These are phyloP conservation scores for Dromococcyx pavoninus DNA, from an alignment of 2,797 vertebrate genomes.

Conservation along the genomic window DNA sequence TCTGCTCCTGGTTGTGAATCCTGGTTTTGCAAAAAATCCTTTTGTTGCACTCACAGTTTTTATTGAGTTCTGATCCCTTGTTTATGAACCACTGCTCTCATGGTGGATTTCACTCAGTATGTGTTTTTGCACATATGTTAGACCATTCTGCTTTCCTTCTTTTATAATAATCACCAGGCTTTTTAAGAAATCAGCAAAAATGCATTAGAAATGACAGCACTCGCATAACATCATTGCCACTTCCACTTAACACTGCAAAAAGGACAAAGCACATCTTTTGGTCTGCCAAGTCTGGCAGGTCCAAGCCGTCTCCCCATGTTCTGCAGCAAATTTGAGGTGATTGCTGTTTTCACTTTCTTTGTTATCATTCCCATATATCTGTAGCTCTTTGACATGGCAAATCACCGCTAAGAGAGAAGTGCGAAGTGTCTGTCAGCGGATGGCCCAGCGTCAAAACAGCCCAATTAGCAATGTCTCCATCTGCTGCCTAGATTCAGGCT, in stretches of 20 bases:
- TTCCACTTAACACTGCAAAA: background rate
- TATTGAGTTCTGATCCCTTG: background rate
- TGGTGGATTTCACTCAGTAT: background rate
- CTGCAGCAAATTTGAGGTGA: background rate
- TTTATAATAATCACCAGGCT: background rate
- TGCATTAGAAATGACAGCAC: background rate
- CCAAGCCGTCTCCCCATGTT: background rate
- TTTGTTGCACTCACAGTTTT: background rate
- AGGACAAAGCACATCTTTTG: background rate
- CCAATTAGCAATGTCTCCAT: background rate
- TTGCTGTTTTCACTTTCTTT: slow-evolving; percentile 1
- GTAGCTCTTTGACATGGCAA: background rate
- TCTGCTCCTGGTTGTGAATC: background rate
- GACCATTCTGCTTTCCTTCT: background rate
- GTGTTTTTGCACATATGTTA: background rate
- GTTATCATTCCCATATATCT: background rate
- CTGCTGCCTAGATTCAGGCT: background rate
- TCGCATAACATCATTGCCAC: background rate
- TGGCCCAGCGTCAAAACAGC: slow-evolving; percentile 16
- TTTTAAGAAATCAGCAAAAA: background rate
- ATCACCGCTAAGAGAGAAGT: background rate
- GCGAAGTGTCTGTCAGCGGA: background rate
- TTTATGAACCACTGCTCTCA: background rate
- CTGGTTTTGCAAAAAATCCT: background rate
- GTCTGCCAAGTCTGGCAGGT: background rate